A percentile compares a stretch with the other conserved stretches of the same genome.
These are phyloP conservation scores for Smittia sp. DNA, from an alignment of 2,888 invertebrate species.

Conservation along the genomic window DNA sequence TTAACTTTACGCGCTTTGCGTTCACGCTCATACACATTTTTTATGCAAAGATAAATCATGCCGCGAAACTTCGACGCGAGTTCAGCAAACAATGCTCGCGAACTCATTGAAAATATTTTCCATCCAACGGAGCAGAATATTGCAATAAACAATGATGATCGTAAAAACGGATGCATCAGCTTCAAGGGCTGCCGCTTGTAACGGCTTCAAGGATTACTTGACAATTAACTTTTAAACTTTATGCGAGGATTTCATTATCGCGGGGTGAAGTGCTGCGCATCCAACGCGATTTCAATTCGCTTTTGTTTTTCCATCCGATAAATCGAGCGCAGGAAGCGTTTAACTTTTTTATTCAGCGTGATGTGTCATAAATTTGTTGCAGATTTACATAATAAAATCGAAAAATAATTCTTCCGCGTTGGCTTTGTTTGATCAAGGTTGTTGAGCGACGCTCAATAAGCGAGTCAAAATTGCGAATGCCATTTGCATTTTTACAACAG, in stretches of 20 bases:
- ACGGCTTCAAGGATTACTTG: neutral
- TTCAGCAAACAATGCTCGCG: neutral
- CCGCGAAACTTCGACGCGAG: neutral
- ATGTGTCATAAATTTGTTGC: conserved; percentile 24
- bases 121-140: neutral
- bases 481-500: too few species aligned
- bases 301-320: too few species aligned
- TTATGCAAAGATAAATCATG: conserved; percentile 31
- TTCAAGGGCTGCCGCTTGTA: neutral
- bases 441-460: too few species aligned
- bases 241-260: neutral
- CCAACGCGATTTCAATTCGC: too few species aligned
- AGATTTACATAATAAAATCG: conserved; percentile 37
- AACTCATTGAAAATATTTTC: neutral
- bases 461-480: too few species aligned
- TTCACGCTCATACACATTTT: neutral
- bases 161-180: neutral
- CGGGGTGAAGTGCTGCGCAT: neutral
- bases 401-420: conserved; percentile 4
- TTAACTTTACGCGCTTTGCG: conserved; percentile 17
- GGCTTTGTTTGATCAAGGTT: too few species aligned
- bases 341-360: neutral
- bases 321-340: too few species aligned
- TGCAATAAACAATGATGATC: neutral
- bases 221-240: neutral